Evolutionary conservation across 1,140 invertebrate genomes (phyloP).

Genomic region (Zaprionus gabonicus): DNA sequence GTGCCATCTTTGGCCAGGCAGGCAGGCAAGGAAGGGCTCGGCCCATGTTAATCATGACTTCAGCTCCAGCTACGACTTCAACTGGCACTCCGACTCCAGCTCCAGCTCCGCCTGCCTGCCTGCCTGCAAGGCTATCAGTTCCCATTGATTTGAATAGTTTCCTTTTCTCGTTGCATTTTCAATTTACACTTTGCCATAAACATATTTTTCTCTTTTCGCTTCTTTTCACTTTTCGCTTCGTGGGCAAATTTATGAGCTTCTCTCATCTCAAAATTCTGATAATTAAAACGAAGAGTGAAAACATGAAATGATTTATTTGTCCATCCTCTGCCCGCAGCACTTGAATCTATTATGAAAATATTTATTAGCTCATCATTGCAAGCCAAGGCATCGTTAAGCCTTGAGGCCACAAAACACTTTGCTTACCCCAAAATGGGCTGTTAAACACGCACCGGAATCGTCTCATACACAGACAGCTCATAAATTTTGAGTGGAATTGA

Average conservation of each 20-base stretch:
- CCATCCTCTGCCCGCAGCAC: not conserved
- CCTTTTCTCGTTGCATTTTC: slow-evolving; percentile 54
- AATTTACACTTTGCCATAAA: slow-evolving; percentile 62
- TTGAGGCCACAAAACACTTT: not conserved
- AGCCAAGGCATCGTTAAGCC: not conserved
- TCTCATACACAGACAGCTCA: not conserved
- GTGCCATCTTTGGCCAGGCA: slow-evolving; percentile 68
- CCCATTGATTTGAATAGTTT: slow-evolving; percentile 79
- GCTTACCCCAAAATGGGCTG: not conserved
- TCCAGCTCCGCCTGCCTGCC: not conserved
- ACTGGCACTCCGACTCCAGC: not conserved
- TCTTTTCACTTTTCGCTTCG: slow-evolving; percentile 1
- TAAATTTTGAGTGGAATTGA: not conserved
- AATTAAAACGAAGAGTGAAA: slow-evolving; percentile 76
- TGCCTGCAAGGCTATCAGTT: slow-evolving; percentile 72
- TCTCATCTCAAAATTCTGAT: slow-evolving; percentile 65
- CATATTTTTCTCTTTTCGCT: slow-evolving; percentile 12
- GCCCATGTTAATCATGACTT: slow-evolving; percentile 74
- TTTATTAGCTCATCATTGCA: slow-evolving; percentile 22
- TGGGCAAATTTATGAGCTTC: slow-evolving; percentile 3
- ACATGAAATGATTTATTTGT: slow-evolving; percentile 69
- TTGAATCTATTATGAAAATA: slow-evolving; percentile 5
- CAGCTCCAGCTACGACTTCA: not conserved
- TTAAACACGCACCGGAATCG: not conserved
- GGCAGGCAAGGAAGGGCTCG: slow-evolving; percentile 13